These are phyloP conservation scores for Drosophila rhopaloa DNA, from an alignment of 1,140 invertebrate species.

Conservation along the genomic window DNA sequence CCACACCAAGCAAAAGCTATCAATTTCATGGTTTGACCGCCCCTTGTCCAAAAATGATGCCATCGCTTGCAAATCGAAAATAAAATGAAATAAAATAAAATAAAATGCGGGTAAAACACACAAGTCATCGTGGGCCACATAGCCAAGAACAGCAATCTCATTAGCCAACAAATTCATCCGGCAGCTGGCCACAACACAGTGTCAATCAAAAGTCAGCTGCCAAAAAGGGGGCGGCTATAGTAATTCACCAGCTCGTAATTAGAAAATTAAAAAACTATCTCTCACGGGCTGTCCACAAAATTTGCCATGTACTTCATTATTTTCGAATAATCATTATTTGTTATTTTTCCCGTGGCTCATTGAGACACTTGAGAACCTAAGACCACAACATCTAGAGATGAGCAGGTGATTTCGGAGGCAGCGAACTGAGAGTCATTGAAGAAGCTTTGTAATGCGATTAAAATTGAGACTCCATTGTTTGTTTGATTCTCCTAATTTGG, in stretches of 20 bases:
- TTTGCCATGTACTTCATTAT: constrained; percentile 12
- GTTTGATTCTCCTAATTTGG: background rate
- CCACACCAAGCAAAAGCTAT: constrained; percentile 14
- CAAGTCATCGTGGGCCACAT: constrained; percentile 20
- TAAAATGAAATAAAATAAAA: constrained; percentile 18
- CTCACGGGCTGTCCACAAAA: constrained; percentile 17
- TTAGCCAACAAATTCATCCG: constrained; percentile 52
- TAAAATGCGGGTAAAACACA: constrained; percentile 10
- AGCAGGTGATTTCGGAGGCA: background rate
- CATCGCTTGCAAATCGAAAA: constrained; percentile 35
- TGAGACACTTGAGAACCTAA: constrained; percentile 28
- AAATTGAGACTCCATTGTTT: background rate
- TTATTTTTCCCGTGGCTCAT: constrained; percentile 11
- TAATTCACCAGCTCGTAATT: constrained; percentile 45
- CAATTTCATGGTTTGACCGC: constrained; percentile 20
- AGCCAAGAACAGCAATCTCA: constrained; percentile 37
- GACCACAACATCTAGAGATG: constrained; percentile 1
- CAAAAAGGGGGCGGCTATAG: constrained; percentile 13
- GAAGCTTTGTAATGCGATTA: background rate
- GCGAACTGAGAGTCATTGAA: background rate
- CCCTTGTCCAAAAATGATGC: constrained; percentile 39
- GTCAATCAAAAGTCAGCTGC: constrained; percentile 67
- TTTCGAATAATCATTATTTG: constrained; percentile 5
- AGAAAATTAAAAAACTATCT: constrained; percentile 33
- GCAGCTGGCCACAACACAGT: constrained; percentile 67